These are phyloP conservation scores for Euzetes globulus DNA, from an alignment of 2,888 invertebrate species.

Conservation along the genomic window DNA sequence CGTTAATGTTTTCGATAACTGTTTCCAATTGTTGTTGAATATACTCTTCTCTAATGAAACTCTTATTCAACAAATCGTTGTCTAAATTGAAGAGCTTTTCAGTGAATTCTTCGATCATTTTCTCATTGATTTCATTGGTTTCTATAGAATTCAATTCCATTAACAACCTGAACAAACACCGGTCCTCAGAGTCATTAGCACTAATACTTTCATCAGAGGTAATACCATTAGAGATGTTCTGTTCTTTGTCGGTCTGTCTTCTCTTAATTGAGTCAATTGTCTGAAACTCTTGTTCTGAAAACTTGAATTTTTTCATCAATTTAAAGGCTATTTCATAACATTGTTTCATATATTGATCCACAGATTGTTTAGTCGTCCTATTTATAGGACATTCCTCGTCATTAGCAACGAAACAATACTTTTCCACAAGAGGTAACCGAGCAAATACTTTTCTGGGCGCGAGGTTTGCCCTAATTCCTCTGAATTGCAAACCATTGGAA, in stretches of 20 bases:
- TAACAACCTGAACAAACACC: not conserved
- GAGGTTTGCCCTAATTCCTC: slow-evolving; percentile 74
- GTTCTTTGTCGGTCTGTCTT: not conserved
- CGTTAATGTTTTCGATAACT: slow-evolving; percentile 13
- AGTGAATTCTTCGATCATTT: not conserved
- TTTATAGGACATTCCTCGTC: not conserved
- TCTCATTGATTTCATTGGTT: not conserved
- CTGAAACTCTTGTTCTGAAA: not conserved
- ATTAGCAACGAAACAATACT: slow-evolving; percentile 18
- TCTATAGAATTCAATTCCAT: not conserved
- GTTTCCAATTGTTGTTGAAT: slow-evolving; percentile 31
- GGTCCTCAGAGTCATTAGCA: not conserved
- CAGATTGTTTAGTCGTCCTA: not conserved
- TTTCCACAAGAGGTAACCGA: not conserved
- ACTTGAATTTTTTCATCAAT: not conserved
- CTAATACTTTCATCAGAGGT: not conserved
- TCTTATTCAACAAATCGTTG: slow-evolving; percentile 14
- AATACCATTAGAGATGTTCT: not conserved
- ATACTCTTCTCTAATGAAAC: slow-evolving; percentile 14
- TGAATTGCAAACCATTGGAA: slow-evolving; percentile 75
- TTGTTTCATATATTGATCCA: not conserved
- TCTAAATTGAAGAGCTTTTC: not conserved
- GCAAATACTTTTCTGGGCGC: not conserved
- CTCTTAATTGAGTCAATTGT: not conserved
- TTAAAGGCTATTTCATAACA: not conserved